A percentile compares a stretch with the other conserved stretches of the same genome.
Conservation (phyloP, 2,797 vertebrate species). For the Hyperoplus immaculatus region DNA sequence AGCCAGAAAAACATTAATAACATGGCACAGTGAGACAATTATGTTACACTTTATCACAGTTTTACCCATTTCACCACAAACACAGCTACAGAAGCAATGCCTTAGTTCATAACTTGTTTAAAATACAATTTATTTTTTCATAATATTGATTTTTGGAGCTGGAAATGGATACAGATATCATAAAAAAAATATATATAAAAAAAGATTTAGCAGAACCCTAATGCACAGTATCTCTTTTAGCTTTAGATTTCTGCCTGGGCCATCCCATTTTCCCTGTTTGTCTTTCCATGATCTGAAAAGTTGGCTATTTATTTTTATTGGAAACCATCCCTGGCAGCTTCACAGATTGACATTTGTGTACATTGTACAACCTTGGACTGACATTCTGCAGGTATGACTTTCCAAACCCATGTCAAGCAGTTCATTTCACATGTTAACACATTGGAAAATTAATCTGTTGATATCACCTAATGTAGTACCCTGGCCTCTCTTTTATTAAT, state of each 20-base stretch:
- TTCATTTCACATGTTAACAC: neutral
- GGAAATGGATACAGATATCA: no score
- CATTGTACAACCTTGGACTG: neutral
- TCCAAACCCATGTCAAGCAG: neutral
- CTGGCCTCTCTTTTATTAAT: neutral
- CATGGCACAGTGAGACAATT: neutral
- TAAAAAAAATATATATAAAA: no score
- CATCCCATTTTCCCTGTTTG: neutral
- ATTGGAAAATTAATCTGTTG: neutral
- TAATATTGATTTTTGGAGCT: conserved; percentile 8
- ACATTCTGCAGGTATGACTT: neutral
- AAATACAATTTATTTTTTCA: neutral
- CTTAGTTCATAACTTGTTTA: no score
- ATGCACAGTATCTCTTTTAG: neutral
- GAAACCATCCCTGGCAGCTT: neutral
- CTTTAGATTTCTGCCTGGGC: neutral
- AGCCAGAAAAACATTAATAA: conserved; percentile 6
- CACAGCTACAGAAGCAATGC: no score
- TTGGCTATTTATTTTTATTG: neutral
- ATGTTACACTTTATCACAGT: conserved; percentile 20
- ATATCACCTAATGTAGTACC: neutral
- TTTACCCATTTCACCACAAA: neutral
- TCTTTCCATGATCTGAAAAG: neutral
- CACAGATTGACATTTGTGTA: neutral
- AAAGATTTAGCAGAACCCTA: neutral